Evolutionary conservation across 2,888 invertebrate species (phyloP).

Genomic region (Globia sparganii): DNA sequence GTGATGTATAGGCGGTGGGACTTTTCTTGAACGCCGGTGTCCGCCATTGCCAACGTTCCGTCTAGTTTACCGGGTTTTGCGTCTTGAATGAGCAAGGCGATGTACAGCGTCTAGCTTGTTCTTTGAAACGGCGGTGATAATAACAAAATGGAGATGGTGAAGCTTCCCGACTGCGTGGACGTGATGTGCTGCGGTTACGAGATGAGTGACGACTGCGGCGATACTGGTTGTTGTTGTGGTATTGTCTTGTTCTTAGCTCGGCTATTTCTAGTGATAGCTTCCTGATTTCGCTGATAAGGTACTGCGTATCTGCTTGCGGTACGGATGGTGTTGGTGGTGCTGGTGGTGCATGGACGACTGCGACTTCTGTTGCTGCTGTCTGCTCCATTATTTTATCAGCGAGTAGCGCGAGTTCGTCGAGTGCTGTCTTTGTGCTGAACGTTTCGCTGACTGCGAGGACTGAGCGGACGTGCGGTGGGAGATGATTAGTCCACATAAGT

Average conservation of each 20-base stretch:
- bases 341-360: background rate
- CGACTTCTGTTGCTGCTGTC: background rate
- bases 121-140: no score
- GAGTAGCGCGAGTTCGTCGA: background rate
- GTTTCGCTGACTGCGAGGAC: background rate
- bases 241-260: background rate
- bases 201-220: no score
- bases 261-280: background rate
- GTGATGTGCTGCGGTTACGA: no score
- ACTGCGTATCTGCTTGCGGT: slow-evolving; percentile 4
- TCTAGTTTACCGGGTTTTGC: no score
- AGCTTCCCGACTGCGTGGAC: no score
- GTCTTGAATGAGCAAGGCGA: no score
- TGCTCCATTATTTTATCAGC: background rate
- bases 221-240: no score
- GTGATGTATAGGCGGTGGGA: no score
- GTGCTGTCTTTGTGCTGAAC: background rate
- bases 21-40: no score
- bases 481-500: background rate
- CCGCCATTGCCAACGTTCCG: no score
- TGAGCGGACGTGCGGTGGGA: background rate
- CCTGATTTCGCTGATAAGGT: background rate
- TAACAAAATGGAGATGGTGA: no score
- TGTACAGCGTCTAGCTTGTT: no score
- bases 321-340: background rate